Base-by-base conservation (phyloP, 2,797 vertebrate species). In the Tinamus major region DNA sequence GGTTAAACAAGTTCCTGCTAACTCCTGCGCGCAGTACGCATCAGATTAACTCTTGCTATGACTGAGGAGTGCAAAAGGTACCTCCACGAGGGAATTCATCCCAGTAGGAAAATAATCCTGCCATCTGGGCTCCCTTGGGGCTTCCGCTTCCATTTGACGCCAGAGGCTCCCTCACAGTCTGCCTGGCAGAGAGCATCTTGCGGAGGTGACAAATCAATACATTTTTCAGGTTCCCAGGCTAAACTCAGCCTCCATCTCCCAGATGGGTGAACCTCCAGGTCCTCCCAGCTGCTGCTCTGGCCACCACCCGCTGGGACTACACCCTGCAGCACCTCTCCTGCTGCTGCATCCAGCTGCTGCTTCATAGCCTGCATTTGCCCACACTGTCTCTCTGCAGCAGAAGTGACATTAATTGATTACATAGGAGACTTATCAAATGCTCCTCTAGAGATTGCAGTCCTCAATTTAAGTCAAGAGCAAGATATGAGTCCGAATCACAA, bases 381-480 rank as follows among this genome's bases (percentile, higher is more conserved):
- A 29, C 9, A 2, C 11, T 46, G 44, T 37, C 64, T 26, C 74
- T 81, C 78, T 58, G 6, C 5, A 23, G 55, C 75, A 62, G 59
- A 35, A 35, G 13, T 41, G 56, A 53, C 75, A 23, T 58, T 82
- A 88, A 84, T 31, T 61, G 31, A 74, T 42, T 64, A 64, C 51
- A 68, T 42, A 19, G 23, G 64, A 84, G 76, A 56, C 20, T 75
- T 55, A 72, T 7, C 15, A 35, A 72, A 27, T 20, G 65, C 51
- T 49, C 76, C 76, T 75, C 58, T 70, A 81, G 87, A 68, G 75
- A 75, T 5, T 79, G 64, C 44, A 89, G 74, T 33, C 12, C 37
- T 61, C 82, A 49, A 79, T 79, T 79, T 75, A 94, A 90, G 78
- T 49, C 7, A 69, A 83, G 35, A 80, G 55, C 65, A 92, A 53